These are phyloP conservation scores for Sepioteuthis lessoniana DNA, from an alignment of 2,888 invertebrate species.

Conservation along the genomic window DNA sequence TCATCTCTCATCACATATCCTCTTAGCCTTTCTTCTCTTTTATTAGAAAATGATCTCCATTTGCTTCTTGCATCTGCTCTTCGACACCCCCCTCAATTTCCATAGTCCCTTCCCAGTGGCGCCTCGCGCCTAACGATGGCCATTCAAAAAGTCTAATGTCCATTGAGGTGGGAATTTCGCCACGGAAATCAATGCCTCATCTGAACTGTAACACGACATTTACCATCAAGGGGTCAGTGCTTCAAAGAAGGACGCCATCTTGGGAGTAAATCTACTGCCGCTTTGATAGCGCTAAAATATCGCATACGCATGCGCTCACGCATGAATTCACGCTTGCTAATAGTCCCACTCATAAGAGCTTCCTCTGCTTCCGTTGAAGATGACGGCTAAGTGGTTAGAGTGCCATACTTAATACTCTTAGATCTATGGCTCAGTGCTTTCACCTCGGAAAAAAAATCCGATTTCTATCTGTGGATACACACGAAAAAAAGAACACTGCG, in stretches of 20 bases:
- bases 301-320: background rate
- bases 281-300: conserved; percentile 16
- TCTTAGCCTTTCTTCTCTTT: conserved; percentile 2
- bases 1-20: background rate
- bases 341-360: background rate
- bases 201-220: conserved; percentile 33
- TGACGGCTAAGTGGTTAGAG: background rate
- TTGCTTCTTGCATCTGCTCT: conserved; percentile 18
- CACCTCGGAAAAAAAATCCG: background rate
- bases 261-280: background rate
- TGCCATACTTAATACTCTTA: background rate
- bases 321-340: background rate
- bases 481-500: background rate
- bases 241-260: conserved; percentile 33
- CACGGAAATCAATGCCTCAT: conserved; percentile 1
- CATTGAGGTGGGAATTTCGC: background rate
- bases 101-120: background rate
- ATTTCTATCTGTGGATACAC: background rate
- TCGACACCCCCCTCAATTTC: background rate
- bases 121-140: conserved; percentile 20
- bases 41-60: background rate
- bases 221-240: background rate
- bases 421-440: background rate
- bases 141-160: conserved; percentile 18
- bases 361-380: background rate